Percentiles rank a stretch among this genome's conserved stretches.
These are phyloP conservation scores for Dreissena polymorpha DNA, from an alignment of 1,140 invertebrate species.

Conservation along the genomic window DNA sequence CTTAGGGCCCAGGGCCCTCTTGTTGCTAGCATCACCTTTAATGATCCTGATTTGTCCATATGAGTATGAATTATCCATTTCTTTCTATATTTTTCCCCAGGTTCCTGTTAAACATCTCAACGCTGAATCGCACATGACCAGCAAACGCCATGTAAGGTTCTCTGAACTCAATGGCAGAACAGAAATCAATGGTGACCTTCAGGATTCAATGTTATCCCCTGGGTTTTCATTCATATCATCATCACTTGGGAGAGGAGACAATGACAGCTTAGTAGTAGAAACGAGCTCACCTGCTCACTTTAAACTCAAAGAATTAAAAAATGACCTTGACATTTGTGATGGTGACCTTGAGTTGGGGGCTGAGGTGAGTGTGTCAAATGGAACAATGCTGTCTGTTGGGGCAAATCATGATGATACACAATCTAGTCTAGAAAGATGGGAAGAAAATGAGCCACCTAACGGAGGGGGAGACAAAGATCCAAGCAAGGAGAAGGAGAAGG, in stretches of 20 bases:
- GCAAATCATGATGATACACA: no score
- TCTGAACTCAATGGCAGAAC: constrained; percentile 14
- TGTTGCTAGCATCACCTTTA: no score
- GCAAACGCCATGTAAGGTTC: constrained; percentile 20
- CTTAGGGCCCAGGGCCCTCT: no score
- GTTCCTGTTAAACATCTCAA: no score
- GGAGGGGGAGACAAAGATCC: not conserved
- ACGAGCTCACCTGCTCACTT: not conserved
- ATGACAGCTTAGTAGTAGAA: not conserved
- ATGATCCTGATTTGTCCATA: no score
- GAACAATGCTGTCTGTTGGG: not conserved
- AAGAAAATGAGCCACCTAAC: constrained; percentile 33
- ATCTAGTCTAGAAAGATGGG: not conserved
- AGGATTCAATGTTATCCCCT: constrained; percentile 23
- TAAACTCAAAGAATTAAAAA: not conserved
- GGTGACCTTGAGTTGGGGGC: not conserved
- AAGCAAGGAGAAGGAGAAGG: constrained; percentile 6
- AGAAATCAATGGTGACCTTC: not conserved
- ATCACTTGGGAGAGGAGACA: not conserved
- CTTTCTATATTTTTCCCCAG: no score
- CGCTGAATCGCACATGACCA: no score
- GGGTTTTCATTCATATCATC: constrained; percentile 39
- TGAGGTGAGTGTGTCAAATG: not conserved
- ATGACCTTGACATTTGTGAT: not conserved
- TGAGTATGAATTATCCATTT: no score